Evolutionary conservation across 2,797 vertebrate genomes (phyloP).

Genomic region (Pempheris klunzingeri): DNA sequence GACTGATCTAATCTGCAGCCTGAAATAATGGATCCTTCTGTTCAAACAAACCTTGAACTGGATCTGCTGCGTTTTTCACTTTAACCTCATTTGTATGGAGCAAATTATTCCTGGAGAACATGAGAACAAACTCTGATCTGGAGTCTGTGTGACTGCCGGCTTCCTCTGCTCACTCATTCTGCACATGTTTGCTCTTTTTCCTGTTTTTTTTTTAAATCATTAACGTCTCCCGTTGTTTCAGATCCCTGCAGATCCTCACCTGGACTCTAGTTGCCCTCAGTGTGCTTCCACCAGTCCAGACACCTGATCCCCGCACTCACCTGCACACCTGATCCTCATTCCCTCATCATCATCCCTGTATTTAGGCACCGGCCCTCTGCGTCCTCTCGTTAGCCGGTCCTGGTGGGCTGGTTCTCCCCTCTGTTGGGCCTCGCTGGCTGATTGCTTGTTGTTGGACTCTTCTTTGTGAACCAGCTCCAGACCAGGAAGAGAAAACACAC

Average conservation of each 20-base stretch:
- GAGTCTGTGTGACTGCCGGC: too few species aligned
- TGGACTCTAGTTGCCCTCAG: background rate
- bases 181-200: background rate
- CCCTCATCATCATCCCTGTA: background rate
- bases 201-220: background rate
- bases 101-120: background rate
- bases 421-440: background rate
- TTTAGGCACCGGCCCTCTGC: background rate
- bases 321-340: background rate
- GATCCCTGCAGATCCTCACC: background rate
- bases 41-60: too few species aligned
- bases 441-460: conserved; percentile 3
- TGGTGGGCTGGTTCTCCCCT: too few species aligned
- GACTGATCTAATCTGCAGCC: background rate
- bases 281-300: background rate
- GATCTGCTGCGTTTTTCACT: too few species aligned
- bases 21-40: too few species aligned
- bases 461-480: background rate
- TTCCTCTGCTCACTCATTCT: background rate
- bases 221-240: background rate
- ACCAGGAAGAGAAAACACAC: background rate
- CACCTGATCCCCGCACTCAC: background rate
- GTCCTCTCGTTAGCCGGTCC: too few species aligned
- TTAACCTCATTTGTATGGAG: background rate
- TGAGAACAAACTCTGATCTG: background rate